phyloP scores from a whole-genome alignment of 2,888 invertebrate species.

The Rhagium mordax region DNA sequence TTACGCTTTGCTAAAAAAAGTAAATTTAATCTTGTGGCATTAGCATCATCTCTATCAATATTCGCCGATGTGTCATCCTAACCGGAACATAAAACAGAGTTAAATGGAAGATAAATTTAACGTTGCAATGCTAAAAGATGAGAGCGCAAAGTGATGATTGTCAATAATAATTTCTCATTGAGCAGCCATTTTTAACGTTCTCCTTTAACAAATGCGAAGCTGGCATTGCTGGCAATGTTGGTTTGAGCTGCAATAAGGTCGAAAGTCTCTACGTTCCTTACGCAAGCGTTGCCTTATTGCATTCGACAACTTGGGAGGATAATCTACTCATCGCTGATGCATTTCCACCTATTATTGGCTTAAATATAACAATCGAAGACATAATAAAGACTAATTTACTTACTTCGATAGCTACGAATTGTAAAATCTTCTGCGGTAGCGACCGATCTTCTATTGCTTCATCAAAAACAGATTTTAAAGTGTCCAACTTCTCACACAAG shows the following conservation, averaged over 20 bases:
- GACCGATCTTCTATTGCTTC: slow-evolving; percentile 60
- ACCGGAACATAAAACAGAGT: neutral
- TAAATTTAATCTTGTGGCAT: neutral
- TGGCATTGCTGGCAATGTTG: slow-evolving; percentile 44
- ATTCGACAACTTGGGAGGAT: slow-evolving; percentile 19
- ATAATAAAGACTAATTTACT: slow-evolving; percentile 61
- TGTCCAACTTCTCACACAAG: slow-evolving; percentile 64
- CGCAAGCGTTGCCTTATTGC: slow-evolving; percentile 72
- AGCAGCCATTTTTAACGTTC: slow-evolving; percentile 50
- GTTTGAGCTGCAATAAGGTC: slow-evolving; percentile 73
- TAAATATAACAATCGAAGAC: slow-evolving; percentile 24
- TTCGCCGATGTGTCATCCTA: slow-evolving; percentile 15
- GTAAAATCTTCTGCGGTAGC: slow-evolving; percentile 77
- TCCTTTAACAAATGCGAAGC: slow-evolving; percentile 39
- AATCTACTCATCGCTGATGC: slow-evolving; percentile 32
- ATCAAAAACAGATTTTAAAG: slow-evolving; percentile 65
- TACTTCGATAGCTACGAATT: slow-evolving; percentile 80
- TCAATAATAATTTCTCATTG: slow-evolving; percentile 13
- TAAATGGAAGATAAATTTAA: slow-evolving; percentile 11
- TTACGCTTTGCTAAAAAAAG: neutral
- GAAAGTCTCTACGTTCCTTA: slow-evolving; percentile 73
- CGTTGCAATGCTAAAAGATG: neutral
- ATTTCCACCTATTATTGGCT: slow-evolving; percentile 29
- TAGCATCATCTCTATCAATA: slow-evolving; percentile 21
- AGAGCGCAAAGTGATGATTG: slow-evolving; percentile 14